Conservation (phyloP, 1,140 invertebrate genomes). For the Drosophila arizonae region DNA sequence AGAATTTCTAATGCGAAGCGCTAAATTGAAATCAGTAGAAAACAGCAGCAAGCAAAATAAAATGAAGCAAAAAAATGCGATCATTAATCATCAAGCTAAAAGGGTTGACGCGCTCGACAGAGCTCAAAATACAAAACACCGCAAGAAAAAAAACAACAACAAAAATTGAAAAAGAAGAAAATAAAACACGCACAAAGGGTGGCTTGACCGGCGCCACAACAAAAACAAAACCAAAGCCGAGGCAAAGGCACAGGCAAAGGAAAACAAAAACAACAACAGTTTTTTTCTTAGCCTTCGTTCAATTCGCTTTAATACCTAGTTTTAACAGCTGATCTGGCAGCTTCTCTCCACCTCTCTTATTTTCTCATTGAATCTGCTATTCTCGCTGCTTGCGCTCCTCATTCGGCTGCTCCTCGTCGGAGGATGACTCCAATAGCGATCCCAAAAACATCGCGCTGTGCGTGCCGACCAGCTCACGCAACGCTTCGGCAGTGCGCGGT, state of each 20-base stretch:
- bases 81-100: slow-evolving; percentile 74
- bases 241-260: neutral
- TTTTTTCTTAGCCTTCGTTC: neutral
- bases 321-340: neutral
- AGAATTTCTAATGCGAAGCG: slow-evolving; percentile 33
- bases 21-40: slow-evolving; percentile 78
- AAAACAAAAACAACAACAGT: slow-evolving; percentile 2
- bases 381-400: neutral
- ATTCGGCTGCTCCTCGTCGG: slow-evolving; percentile 26
- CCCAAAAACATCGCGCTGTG: slow-evolving; percentile 36
- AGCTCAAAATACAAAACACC: slow-evolving; percentile 44
- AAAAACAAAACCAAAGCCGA: slow-evolving; percentile 1
- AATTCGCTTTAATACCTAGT: slow-evolving; percentile 15
- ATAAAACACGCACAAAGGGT: slow-evolving; percentile 43
- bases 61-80: slow-evolving; percentile 52
- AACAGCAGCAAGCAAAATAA: slow-evolving; percentile 42
- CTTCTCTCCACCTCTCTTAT: no score
- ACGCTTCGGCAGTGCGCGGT: neutral
- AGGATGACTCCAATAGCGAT: slow-evolving; percentile 38
- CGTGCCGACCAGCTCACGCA: slow-evolving; percentile 26
- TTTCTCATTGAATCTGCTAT: neutral
- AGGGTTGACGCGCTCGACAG: slow-evolving; percentile 72
- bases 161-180: slow-evolving; percentile 16
- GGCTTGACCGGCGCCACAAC: slow-evolving; percentile 48
- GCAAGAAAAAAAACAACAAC: slow-evolving; percentile 9